Evolutionary conservation across 2,888 invertebrate genomes (phyloP).

Genomic region (Conops quadrifasciatus): DNA sequence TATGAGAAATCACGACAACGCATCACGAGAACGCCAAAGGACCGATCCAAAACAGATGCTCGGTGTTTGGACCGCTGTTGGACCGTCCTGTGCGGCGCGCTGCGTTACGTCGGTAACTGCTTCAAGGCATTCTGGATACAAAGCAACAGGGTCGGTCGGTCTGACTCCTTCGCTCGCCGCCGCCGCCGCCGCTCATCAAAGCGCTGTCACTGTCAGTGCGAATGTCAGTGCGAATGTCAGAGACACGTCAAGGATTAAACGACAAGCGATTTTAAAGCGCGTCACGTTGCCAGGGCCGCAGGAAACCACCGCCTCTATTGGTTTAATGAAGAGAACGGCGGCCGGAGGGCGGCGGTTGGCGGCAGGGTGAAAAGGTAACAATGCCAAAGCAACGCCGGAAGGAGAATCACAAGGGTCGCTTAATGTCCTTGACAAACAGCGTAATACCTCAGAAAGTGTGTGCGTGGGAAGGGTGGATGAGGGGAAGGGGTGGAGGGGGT

Average conservation of each 20-base stretch:
- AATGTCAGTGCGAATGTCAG: constrained; percentile 62
- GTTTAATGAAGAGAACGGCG: not conserved
- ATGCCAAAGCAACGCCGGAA: constrained; percentile 43
- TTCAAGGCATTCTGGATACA: constrained; percentile 9
- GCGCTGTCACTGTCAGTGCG: constrained; percentile 65
- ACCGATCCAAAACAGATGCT: constrained; percentile 22
- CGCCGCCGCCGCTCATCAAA: constrained; percentile 56
- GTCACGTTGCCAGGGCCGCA: constrained; percentile 41
- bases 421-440: constrained; percentile 55
- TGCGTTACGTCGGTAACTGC: constrained; percentile 33
- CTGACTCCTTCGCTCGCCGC: constrained; percentile 11
- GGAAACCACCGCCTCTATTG: constrained; percentile 33
- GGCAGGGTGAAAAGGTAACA: constrained; percentile 26
- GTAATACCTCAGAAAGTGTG: not conserved
- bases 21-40: constrained; percentile 29
- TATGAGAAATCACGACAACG: constrained; percentile 26
- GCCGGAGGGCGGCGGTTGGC: constrained; percentile 18
- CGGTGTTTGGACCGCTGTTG: not conserved
- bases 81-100: constrained; percentile 24
- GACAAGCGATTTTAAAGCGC: constrained; percentile 54
- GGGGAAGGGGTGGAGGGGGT: not conserved
- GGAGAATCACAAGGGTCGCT: constrained; percentile 53
- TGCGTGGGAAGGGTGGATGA: not conserved
- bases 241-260: constrained; percentile 64
- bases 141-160: constrained; percentile 32